Conservation (phyloP, 2,113 vertebrate genomes). For the Nothobranchius kuhntae region DNA sequence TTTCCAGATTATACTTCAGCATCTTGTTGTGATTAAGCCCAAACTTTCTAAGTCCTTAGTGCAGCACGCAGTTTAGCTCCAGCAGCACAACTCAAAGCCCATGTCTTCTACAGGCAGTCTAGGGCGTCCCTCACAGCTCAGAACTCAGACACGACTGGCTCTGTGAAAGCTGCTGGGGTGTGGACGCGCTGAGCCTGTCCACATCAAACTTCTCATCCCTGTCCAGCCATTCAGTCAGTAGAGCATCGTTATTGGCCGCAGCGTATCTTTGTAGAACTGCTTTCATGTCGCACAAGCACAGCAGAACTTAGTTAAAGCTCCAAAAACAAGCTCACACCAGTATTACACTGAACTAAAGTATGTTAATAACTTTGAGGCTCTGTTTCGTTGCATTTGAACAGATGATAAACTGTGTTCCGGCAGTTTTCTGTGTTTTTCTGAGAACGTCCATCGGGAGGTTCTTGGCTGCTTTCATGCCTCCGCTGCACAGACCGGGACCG, state of each 20-base stretch:
- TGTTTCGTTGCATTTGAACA: conserved; percentile 34
- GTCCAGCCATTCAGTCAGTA: neutral
- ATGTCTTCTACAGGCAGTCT: neutral
- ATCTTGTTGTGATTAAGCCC: neutral
- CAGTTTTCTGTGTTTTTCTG: conserved; percentile 11
- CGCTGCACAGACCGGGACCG: conserved; percentile 8
- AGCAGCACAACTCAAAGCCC: neutral
- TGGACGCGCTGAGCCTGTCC: conserved; percentile 31
- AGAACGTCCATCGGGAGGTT: conserved; percentile 4
- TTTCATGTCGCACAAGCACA: conserved; percentile 52
- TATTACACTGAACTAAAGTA: conserved; percentile 18
- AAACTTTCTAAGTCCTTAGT: neutral
- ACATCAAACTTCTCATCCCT: conserved; percentile 10
- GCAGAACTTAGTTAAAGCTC: conserved; percentile 39
- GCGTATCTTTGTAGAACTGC: conserved; percentile 36
- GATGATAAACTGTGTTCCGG: conserved; percentile 16
- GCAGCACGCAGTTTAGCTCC: neutral
- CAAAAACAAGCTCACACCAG: conserved; percentile 37
- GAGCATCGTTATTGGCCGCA: conserved; percentile 16
- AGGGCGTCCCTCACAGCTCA: neutral
- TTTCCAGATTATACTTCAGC: neutral
- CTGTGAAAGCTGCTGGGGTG: conserved; percentile 4
- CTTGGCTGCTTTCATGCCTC: neutral
- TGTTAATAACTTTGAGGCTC: conserved; percentile 35
- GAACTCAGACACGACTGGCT: neutral